Conservation (phyloP, 1,140 invertebrate species). For the Apocrypta bakeri region DNA sequence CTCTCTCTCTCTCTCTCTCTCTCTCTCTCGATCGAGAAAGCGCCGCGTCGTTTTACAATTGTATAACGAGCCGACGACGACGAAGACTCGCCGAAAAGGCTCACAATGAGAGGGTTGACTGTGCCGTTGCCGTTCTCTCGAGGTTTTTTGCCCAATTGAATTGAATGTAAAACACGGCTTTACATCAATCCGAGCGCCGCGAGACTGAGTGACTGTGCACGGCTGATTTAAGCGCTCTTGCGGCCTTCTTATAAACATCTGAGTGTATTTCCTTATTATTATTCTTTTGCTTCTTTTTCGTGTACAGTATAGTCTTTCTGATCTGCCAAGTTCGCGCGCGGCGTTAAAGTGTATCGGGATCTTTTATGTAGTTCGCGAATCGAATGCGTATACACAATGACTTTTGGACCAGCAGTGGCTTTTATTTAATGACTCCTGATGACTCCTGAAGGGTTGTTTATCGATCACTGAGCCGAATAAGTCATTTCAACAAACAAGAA, state of each 20-base stretch:
- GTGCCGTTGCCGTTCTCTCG: not conserved
- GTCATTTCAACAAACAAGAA: too few species aligned
- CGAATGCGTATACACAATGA: too few species aligned
- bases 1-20: not conserved
- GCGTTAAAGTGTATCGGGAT: conserved; percentile 52
- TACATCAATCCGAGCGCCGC: conserved; percentile 73
- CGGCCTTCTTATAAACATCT: not conserved
- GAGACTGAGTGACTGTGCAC: conserved; percentile 68
- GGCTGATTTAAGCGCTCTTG: conserved; percentile 69
- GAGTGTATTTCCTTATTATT: not conserved
- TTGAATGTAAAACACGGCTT: conserved; percentile 73
- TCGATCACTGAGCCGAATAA: too few species aligned
- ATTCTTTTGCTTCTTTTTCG: not conserved
- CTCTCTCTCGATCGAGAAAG: not conserved
- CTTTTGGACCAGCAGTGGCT: too few species aligned
- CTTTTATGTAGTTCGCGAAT: too few species aligned
- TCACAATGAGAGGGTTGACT: not conserved
- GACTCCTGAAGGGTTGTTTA: too few species aligned
- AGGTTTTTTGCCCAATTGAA: conserved; percentile 50
- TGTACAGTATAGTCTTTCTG: not conserved
- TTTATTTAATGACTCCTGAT: too few species aligned
- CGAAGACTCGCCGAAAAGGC: not conserved
- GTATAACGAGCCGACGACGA: conserved; percentile 38
- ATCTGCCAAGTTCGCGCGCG: not conserved
- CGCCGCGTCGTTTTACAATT: conserved; percentile 28